Conservation (phyloP, 2,888 invertebrate species). For the Escarpia spicata region DNA sequence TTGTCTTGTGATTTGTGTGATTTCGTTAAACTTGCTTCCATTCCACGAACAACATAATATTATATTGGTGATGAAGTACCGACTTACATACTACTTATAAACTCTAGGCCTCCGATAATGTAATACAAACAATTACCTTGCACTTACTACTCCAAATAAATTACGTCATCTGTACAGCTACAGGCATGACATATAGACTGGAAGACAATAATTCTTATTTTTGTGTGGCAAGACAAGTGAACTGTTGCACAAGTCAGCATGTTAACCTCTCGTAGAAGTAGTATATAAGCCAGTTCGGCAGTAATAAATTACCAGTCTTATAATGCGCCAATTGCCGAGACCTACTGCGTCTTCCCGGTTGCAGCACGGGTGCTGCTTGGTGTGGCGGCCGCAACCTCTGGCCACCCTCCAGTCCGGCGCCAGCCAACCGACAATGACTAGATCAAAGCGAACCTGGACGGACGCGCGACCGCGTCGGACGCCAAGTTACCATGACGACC, state of each 20-base stretch:
- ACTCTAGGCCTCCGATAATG: neutral
- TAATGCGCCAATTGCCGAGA: neutral
- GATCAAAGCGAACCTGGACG: constrained; percentile 16
- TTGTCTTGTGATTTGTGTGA: too few species aligned
- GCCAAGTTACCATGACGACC: neutral
- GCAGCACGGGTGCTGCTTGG: neutral
- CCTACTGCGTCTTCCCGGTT: neutral
- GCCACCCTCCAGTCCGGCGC: neutral
- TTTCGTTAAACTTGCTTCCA: neutral
- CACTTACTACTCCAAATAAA: neutral
- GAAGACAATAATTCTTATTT: neutral
- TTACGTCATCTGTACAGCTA: too few species aligned
- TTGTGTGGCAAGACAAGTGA: neutral
- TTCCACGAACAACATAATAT: neutral
- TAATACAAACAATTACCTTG: neutral
- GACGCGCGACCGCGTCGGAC: neutral
- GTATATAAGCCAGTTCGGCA: neutral
- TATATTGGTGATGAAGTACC: too few species aligned
- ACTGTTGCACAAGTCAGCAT: neutral
- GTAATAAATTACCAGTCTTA: neutral
- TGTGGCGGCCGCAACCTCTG: neutral
- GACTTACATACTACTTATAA: neutral
- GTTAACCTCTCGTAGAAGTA: neutral
- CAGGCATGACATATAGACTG: too few species aligned
- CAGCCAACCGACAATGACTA: neutral